Evolutionary conservation across 1,140 invertebrate genomes (phyloP).

Genomic region (Megalonaias nervosa): DNA sequence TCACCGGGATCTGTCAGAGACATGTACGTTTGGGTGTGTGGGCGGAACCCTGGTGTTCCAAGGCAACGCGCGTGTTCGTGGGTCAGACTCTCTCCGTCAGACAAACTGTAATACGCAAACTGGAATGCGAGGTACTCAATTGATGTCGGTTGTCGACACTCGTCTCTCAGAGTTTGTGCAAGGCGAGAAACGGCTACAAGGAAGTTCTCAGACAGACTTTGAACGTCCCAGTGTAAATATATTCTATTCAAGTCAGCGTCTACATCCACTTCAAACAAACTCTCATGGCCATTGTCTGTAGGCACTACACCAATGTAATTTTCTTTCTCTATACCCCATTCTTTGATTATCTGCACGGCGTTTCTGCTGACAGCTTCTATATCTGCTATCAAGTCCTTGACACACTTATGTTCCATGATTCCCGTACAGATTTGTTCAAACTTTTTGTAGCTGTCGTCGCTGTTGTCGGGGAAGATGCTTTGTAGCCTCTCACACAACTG

Average conservation of each 20-base stretch:
- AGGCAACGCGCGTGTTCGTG: constrained; percentile 25
- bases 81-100: constrained; percentile 29
- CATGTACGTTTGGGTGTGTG: constrained; percentile 39
- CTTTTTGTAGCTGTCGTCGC: constrained; percentile 14
- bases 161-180: constrained; percentile 38
- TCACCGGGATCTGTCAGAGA: too few relatives aligned
- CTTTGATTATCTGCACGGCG: constrained; percentile 26
- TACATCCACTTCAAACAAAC: constrained; percentile 23
- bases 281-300: neutral
- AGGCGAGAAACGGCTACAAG: constrained; percentile 33
- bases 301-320: constrained; percentile 44
- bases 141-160: constrained; percentile 44
- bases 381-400: constrained; percentile 20
- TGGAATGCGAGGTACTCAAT: constrained; percentile 49
- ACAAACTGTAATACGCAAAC: constrained; percentile 45
- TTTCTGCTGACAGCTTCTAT: constrained; percentile 30
- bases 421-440: constrained; percentile 24
- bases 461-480: constrained; percentile 5
- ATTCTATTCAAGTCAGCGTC: constrained; percentile 30
- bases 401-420: constrained; percentile 27
- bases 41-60: constrained; percentile 53
- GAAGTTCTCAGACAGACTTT: constrained; percentile 32
- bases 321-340: constrained; percentile 38
- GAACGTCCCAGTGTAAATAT: constrained; percentile 41
- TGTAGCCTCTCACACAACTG: constrained; percentile 4